Base-by-base conservation (phyloP, 2,888 invertebrate species). In the Philonicus albiceps region DNA sequence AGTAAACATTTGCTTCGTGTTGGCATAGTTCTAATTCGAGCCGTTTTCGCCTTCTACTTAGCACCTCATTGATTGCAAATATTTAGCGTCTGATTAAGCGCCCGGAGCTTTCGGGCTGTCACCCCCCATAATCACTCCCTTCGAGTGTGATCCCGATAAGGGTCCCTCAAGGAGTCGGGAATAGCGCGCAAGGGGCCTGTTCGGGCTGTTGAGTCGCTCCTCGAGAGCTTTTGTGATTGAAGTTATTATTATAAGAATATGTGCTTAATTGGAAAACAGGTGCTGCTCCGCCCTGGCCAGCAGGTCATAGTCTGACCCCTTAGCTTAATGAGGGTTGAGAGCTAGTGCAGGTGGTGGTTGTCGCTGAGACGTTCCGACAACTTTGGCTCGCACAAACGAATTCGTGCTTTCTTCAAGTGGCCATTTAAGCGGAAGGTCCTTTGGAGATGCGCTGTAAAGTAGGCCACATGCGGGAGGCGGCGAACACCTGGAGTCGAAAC, bases 251-350 rank as follows among this genome's bases (percentile, higher is more conserved):
- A 22, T 5, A 13, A n/a, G 81, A 31, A 53, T 81, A 81, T 81
- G 81, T 55, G 81, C 37, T 84, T 84, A 84, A 84, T 84, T 84
- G 72, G 84, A 84, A 84, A 84, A 73, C 84, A 84, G 27, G 73
- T 16, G 37, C 27, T 73, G 27, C 19, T 74, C 30, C 49, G 31
- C 34, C 76, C 34, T 2, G 19, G 11, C 34, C 13, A 7, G 3
- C 40, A 8, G 34, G 3, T 6, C 6, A 11, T 13, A 16, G 37
- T 7, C 19, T 49, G 13, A 16, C 53, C 53, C 55, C 16, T 53
- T 30, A 16, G n/a, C 3, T 31, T 6, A 55, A 55, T n/a, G 34
- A 30, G 40, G 49, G 53, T 30, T 49, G 49, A 49, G 49, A 1
- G 49, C 19, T 31, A 5, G 27, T 6, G 3, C 34, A 55, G 81